Evolutionary conservation across 1,140 invertebrate species (phyloP), one percentile per base, ranked within the genome.

Genomic region (Pomacea maculata): DNA sequence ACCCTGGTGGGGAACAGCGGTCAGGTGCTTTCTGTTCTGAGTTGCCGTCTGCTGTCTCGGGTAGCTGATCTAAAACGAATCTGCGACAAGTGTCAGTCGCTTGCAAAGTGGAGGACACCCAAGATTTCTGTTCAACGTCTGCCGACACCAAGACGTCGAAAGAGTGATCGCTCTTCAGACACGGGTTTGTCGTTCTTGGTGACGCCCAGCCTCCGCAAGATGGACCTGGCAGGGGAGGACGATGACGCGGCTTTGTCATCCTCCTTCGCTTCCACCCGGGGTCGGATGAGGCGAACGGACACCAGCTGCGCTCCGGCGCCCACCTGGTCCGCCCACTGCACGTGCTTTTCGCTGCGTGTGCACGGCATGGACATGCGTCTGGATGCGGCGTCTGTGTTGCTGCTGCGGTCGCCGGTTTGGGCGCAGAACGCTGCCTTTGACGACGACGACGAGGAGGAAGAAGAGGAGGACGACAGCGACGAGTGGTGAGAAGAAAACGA

Each of bases 341-440:
- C 77, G 67, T 78, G 77, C 77, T 70, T 78, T 29, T 19, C 19
- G 0, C 21, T 57, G 63, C 75, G 75, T 11, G 63, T 52, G 67
- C 77, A 78, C 65, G 77, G 77, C 77, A 78, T n/a, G 17, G 77
- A 78, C 77, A 78, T 68, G 45, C 77, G 52, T 21, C 77, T 54
- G 61, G 52, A 67, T 17, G 7, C 63, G 6, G 45, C 75, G 57
- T 61, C 25, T 34, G 14, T 10, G 29, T 65, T 52, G 29, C 21
- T 19, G 77, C 25, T 21, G 65, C 52, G 15, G 45, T 15, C 14
- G 9, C 34, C 19, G 67, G 21, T 68, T 10, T 10, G 8, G 67
- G 21, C 29, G 25, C n/a, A 19, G 64, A 1, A 70, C n/a, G 67
- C 29, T n/a, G 67, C 11, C 29, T 2, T n/a, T 45, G n/a, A 12